Percentiles rank a stretch among this genome's conserved stretches.
phyloP scores from a whole-genome alignment of 2,797 vertebrate species.

The Syncerus caffer region DNA sequence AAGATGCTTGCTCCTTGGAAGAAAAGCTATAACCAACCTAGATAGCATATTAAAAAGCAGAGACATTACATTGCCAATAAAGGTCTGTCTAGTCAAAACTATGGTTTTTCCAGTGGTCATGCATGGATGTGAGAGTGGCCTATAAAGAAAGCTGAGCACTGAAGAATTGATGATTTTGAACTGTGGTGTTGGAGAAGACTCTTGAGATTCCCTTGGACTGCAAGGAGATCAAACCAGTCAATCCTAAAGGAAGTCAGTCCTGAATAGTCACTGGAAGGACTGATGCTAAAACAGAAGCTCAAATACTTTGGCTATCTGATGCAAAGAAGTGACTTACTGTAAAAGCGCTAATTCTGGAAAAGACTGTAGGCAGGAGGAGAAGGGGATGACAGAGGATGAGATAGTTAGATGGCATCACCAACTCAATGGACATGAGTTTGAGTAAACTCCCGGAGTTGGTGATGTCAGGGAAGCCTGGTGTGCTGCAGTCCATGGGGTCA shows the following conservation, averaged over 20 bases:
- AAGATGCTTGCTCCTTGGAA: not conserved
- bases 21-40: not conserved
- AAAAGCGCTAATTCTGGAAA: not conserved
- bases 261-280: not conserved
- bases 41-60: not conserved
- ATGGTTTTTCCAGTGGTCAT: not conserved
- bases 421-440: not conserved
- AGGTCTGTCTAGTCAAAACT: not conserved
- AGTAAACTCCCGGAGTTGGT: not conserved
- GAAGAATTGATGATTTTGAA: not conserved
- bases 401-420: not conserved
- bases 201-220: not conserved
- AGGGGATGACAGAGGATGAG: not conserved
- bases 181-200: not conserved
- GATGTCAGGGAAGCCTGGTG: not conserved
- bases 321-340: not conserved
- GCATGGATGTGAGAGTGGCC: not conserved
- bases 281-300: not conserved
- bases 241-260: not conserved
- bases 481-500: not conserved
- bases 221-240: not conserved
- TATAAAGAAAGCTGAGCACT: not conserved
- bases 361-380: not conserved
- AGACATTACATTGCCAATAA: not conserved
- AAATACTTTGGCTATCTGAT: not conserved